Conservation (phyloP, 2,888 invertebrate species). For the Cylindroiulus punctatus region DNA sequence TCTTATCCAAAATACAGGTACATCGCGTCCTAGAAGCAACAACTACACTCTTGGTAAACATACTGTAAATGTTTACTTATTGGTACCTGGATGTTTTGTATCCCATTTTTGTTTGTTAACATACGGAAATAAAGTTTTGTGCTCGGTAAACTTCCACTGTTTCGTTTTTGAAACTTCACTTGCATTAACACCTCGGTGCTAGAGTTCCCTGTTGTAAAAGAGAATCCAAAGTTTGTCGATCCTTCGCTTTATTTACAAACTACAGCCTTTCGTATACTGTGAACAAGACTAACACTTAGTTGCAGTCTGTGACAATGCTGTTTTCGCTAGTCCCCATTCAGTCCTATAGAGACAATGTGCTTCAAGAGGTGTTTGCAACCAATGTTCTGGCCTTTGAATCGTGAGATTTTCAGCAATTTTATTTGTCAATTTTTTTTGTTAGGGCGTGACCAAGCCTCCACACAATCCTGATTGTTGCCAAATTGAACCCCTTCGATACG, state of each 20-base stretch:
- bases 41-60: not conserved
- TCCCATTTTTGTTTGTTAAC: conserved; percentile 10
- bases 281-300: conserved; percentile 8
- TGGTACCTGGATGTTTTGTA: conserved; percentile 1
- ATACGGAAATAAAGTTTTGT: conserved; percentile 4
- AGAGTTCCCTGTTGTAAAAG: conserved; percentile 10
- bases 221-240: not conserved
- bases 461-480: no score
- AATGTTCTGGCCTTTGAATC: not conserved
- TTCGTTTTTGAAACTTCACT: conserved; percentile 13
- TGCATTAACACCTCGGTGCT: not conserved
- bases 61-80: not conserved
- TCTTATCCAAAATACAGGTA: not conserved
- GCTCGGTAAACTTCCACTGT: conserved; percentile 8
- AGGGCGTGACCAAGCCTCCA: no score
- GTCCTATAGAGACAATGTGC: not conserved
- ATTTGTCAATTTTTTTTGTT: no score
- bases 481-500: no score
- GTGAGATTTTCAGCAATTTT: not conserved
- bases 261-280: conserved; percentile 4
- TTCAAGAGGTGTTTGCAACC: not conserved
- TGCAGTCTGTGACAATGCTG: not conserved
- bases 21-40: not conserved
- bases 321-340: not conserved
- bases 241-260: conserved; percentile 20